Evolutionary conservation across 2,113 vertebrate genomes (phyloP).

Genomic region (Gopherus flavomarginatus): DNA sequence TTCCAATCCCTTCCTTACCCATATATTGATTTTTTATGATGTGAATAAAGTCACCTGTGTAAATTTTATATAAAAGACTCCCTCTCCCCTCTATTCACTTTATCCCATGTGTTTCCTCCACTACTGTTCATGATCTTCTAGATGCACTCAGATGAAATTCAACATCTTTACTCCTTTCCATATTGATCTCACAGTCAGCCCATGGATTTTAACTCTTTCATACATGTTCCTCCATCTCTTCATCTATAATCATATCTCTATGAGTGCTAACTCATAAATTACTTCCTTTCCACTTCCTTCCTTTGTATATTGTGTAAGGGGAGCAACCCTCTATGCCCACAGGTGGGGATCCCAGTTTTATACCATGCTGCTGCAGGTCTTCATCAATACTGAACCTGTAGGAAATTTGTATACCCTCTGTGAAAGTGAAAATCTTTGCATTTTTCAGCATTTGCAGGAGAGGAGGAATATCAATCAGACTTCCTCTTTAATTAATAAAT

Average conservation of each 20-base stretch:
- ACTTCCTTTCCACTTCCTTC: conserved; percentile 76
- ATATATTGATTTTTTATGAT: background rate
- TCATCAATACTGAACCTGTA: background rate
- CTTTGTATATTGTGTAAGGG: conserved; percentile 63
- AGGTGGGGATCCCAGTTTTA: conserved; percentile 57
- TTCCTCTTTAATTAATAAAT: background rate
- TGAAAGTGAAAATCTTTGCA: conserved; percentile 33
- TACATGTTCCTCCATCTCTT: conserved; percentile 51
- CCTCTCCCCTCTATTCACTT: background rate
- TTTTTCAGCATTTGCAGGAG: conserved; percentile 8
- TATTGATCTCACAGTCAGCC: conserved; percentile 3
- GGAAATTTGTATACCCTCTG: conserved; percentile 36
- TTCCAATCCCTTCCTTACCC: conserved; percentile 50
- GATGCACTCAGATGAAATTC: background rate
- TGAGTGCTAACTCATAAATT: conserved; percentile 73
- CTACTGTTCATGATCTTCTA: background rate
- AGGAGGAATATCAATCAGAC: background rate
- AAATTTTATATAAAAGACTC: background rate
- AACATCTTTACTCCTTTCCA: conserved; percentile 29
- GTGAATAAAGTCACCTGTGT: background rate
- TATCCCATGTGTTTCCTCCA: background rate
- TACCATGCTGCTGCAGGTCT: conserved; percentile 53
- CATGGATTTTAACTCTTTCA: conserved; percentile 1
- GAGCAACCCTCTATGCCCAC: background rate
- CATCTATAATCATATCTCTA: conserved; percentile 50